Evolutionary conservation across 2,113 vertebrate species (phyloP).

Genomic region (Rattus norvegicus): DNA sequence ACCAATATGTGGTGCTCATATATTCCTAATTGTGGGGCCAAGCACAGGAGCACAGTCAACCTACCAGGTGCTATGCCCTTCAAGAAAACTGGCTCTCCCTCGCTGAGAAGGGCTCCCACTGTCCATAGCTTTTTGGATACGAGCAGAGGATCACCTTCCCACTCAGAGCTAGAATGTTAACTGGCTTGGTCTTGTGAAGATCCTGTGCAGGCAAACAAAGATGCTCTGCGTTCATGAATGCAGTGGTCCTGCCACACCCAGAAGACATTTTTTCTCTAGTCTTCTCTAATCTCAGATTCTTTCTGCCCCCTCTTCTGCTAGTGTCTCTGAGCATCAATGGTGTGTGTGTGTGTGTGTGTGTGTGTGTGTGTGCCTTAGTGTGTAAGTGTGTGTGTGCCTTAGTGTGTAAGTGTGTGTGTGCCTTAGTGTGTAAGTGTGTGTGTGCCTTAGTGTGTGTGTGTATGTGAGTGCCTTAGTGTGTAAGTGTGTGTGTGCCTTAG

Average conservation of each 20-base stretch:
- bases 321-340: background rate
- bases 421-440: no score
- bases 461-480: no score
- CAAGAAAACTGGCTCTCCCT: background rate
- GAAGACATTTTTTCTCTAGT: background rate
- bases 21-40: background rate
- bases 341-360: background rate
- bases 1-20: background rate
- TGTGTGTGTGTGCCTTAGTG: background rate
- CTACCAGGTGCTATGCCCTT: background rate
- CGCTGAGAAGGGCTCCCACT: background rate
- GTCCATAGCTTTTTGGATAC: background rate
- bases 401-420: background rate
- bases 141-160: background rate
- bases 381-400: no score
- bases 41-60: background rate
- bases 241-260: background rate
- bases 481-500: no score
- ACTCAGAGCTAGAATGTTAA: background rate
- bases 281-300: background rate
- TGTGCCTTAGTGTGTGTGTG: background rate
- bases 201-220: background rate
- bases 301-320: background rate
- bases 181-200: background rate
- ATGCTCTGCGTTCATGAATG: background rate